Conservation (phyloP, 2,113 vertebrate genomes). For the Tyrannus savana region DNA sequence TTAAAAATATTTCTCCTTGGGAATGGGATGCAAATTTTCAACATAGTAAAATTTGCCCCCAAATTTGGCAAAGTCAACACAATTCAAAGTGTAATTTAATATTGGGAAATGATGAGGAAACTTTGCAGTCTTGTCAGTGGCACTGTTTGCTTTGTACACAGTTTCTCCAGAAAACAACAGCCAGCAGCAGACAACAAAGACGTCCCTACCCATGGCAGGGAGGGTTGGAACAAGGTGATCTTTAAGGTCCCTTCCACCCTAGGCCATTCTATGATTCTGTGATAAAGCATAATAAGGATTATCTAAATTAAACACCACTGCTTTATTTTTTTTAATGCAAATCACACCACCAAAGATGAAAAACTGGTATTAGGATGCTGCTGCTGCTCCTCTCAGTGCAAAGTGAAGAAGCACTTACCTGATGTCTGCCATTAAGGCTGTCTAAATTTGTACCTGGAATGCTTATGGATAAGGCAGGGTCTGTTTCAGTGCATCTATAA, state of each 20-base stretch:
- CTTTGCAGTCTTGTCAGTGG: fast-evolving
- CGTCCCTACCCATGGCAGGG: not conserved
- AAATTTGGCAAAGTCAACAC: not conserved
- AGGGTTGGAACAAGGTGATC: not conserved
- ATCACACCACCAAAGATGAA: not conserved
- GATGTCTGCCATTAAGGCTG: not conserved
- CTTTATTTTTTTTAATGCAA: not conserved
- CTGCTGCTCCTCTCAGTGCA: not conserved
- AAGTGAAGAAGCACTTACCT: not conserved
- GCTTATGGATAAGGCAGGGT: not conserved
- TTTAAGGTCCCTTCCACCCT: not conserved
- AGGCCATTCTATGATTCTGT: not conserved
- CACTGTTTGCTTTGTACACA: not conserved
- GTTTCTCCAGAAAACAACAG: not conserved
- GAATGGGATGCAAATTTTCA: not conserved
- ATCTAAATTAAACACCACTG: not conserved
- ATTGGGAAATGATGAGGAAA: not conserved
- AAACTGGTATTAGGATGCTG: not conserved
- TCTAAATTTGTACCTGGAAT: not conserved
- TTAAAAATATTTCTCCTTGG: not conserved
- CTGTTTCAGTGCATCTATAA: not conserved
- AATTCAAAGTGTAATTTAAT: not conserved
- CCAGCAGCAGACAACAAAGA: not conserved
- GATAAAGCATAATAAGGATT: not conserved
- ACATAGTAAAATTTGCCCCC: not conserved